Base-by-base conservation (phyloP, 2,888 invertebrate genomes). In the Minunthozetes semirufus region DNA sequence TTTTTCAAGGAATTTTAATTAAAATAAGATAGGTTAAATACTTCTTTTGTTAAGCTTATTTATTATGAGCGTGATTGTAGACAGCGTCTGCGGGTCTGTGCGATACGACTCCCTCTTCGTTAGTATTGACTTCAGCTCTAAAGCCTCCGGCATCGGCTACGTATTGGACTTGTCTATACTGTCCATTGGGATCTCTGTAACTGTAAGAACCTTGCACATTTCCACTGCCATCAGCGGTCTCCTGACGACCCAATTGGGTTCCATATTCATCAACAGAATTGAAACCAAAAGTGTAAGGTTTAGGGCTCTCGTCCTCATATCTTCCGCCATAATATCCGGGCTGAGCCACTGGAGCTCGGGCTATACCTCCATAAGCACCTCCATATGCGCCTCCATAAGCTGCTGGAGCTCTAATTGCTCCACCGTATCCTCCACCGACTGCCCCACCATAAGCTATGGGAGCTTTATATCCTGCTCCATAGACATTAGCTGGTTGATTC, bases 141-240 rank as follows among this genome's bases (percentile, higher is more conserved):
- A 78, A 79, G 59, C 79, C 79, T 25, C 77, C 61, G 61, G 76
- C 76, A 48, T 79, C 78, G 8, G 79, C 78, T 5, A 77, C 73
- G 75, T 78, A 78, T 22, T 78, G 75, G n/a, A 78, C 78, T n/a
- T 74, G 27, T 56, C 78, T 66, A 27, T 75, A 75, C 15, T 78
- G 66, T 1, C 78, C 78, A 17, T 76, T 71, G 15, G 75, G 74
- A 50, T 78, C 77, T 46, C 72, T 77, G 75, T 76, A 78, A 22
- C 77, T 75, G 73, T 78, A 78, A 27, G 76, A 75, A 17, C 78
- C 78, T 22, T 71, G 61, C 4, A 78, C 78, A 22, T 59, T 56
- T 17, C 78, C 78, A 4, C 53, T 72, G 48, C 56, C 75, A 33
- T 78, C 78, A 15, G 75, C 76, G 6, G 66, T 22, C 38, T 78